A percentile compares a stretch with the other conserved stretches of the same genome.
Conservation (phyloP, 2,797 vertebrate species). For the Syngnathus acus region DNA sequence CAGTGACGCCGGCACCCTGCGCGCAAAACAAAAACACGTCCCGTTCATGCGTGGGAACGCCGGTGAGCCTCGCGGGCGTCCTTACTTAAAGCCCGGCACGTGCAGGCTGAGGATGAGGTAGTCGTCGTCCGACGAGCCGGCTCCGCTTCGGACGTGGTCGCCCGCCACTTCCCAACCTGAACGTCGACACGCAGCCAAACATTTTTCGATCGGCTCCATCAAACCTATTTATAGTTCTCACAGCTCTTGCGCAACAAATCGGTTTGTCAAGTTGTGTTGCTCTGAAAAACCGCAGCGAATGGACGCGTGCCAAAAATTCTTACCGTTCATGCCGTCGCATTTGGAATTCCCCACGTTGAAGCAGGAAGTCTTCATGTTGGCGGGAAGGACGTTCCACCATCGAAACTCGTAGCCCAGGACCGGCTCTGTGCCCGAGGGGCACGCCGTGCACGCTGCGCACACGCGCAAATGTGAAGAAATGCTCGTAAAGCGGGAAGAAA, state of each 20-base stretch:
- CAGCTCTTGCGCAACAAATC: too few relatives aligned
- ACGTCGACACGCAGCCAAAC: neutral
- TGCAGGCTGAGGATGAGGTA: constrained; percentile 92
- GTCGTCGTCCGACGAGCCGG: constrained; percentile 90
- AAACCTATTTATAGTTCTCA: too few relatives aligned
- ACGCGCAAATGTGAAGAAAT: constrained; percentile 7
- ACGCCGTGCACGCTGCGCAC: constrained; percentile 76
- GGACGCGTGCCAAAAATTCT: constrained; percentile 35
- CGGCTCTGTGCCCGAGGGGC: constrained; percentile 90
- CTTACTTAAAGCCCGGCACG: constrained; percentile 93
- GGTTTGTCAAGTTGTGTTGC: neutral
- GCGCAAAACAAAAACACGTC: neutral
- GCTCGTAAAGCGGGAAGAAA: too few relatives aligned
- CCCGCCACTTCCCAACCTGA: constrained; percentile 95
- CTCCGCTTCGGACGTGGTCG: constrained; percentile 86
- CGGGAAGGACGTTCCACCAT: constrained; percentile 96
- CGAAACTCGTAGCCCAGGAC: constrained; percentile 89
- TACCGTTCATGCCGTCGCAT: constrained; percentile 93
- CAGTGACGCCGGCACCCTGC: constrained; percentile 84
- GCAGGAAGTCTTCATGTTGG: constrained; percentile 94
- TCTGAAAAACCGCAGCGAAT: neutral
- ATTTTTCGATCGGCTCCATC: too few relatives aligned
- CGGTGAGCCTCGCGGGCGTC: neutral
- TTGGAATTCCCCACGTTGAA: constrained; percentile 96
- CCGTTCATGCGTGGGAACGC: neutral